Base-by-base conservation (phyloP, 1,140 invertebrate genomes). In the Halesus radiatus region DNA sequence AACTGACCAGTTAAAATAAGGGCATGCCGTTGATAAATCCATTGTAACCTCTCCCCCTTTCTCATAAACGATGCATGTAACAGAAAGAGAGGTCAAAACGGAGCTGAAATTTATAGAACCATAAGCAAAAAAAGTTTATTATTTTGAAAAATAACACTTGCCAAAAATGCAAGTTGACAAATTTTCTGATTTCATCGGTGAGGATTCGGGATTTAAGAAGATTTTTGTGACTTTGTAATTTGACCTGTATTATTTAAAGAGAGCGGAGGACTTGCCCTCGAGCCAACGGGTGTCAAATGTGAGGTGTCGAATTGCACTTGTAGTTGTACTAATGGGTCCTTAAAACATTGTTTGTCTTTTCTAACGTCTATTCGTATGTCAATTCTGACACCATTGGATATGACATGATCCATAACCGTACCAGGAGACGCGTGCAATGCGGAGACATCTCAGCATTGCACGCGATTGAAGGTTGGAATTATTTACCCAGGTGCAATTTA, bases 301-400 rank as follows among this genome's bases (percentile, higher is more conserved):
- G n/a, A 26, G 18, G 18, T 70, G 22, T 70, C 66, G 22, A n/a
- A 70, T 70, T 70, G 66, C 64, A 70, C 66, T 70, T 50, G 15
- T 10, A 45, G 29, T 70, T 50, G 22, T 10, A 50, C 66, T 70
- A 70, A 70, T 45, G 66, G 66, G 18, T 68, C 45, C 37, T 20
- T 45, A 3, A 37, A 70, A 70, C 13, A 22, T n/a, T 70, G 18
- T 70, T 70, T 70, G 66, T 70, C 3, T 70, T 68, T 68, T 70
- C 18, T 50, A 52, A 70, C 22, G 18, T 45, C 66, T 50, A 50
- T 70, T 70, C 20, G 32, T 52, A 52, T 70, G 37, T 52, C 37
- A 52, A 45, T 45, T 37, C 22, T 50, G 66, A 70, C 66, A 70
- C 29, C 66, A 6, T 68, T 37, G 64, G 20, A 68, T 37, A 37